Evolutionary conservation across 2,797 vertebrate genomes (phyloP), one percentile per base, ranked within the genome.

Genomic region (Lagodon rhomboides): DNA sequence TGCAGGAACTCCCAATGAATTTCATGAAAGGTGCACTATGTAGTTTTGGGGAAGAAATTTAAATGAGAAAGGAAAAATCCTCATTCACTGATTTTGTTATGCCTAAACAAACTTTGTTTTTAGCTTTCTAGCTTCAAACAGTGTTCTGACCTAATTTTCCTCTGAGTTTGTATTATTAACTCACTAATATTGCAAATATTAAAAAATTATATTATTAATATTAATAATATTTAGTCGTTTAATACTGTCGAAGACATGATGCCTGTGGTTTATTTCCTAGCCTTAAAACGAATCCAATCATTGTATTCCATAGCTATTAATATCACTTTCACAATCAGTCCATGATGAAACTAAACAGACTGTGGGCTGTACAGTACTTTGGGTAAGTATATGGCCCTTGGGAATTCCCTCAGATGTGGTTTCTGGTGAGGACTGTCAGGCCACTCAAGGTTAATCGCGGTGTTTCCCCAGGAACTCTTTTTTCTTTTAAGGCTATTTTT

Each of bases 391-490:
- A 23, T 25, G 2, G 1, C 46, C n/a, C 10, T 34, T 74, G 84
- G 90, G 83, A 78, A 82, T 89, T 87, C 71, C 87, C 88, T 81
- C 4, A 50, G 38, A 54, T 68, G 53, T 72, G 47, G 18, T 80
- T 83, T 80, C 68, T 68, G 8, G 12, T 58, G n/a, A 43, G n/a
- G 25, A n/a, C 23, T 60, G 8, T 13, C 20, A 20, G 3, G 12
- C 17, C 6, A 27, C 16, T 54, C 1, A 22, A 30, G 30, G 41
- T 25, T 15, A 67, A 16, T 20, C 43, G 23, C 1, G 60, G 72
- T 72, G 65, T 56, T 83, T 75, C 41, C 75, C 54, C 41, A 23
- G 27, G 22, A 44, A n/a, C 2, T 18, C 16, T 11, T 61, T 67
- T 60, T 25, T 23, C 2, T 49, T 7, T 17, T 12, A 12, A 41